These are phyloP conservation scores for Diogma glabrata DNA, from an alignment of 2,888 invertebrate genomes.

Conservation along the genomic window DNA sequence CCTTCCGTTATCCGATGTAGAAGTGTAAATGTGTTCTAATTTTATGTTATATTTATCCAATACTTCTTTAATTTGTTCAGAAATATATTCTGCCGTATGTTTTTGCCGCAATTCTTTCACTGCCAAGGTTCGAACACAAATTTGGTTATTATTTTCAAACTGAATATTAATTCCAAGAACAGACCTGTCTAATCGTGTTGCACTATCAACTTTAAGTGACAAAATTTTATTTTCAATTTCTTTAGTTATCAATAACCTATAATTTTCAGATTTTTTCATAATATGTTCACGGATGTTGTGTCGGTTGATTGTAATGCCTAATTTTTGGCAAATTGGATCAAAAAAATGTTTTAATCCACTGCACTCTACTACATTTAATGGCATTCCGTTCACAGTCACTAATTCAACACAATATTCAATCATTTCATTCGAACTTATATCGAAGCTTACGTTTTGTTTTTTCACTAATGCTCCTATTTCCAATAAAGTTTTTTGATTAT, in stretches of 20 bases:
- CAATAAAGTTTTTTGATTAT: not conserved
- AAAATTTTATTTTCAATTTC: conserved; percentile 3
- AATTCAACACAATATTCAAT: conserved; percentile 2
- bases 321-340: not conserved
- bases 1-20: not conserved
- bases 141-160: conserved; percentile 6
- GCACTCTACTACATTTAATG: not conserved
- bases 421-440: conserved; percentile 2
- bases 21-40: no score
- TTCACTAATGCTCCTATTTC: not conserved
- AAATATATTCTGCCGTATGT: conserved; percentile 1
- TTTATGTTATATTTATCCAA: no score
- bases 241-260: not conserved
- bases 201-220: conserved; percentile 4
- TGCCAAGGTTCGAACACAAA: conserved; percentile 1
- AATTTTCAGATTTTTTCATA: not conserved
- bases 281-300: not conserved
- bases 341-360: conserved; percentile 6
- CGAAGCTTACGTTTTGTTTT: conserved; percentile 1
- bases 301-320: no score
- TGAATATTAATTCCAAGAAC: conserved; percentile 7
- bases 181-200: not conserved
- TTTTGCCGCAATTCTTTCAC: not conserved
- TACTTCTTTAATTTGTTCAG: no score
- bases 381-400: conserved; percentile 5